These are phyloP conservation scores for Ailuropoda melanoleuca DNA, from an alignment of 2,113 vertebrate species.

Conservation along the genomic window DNA sequence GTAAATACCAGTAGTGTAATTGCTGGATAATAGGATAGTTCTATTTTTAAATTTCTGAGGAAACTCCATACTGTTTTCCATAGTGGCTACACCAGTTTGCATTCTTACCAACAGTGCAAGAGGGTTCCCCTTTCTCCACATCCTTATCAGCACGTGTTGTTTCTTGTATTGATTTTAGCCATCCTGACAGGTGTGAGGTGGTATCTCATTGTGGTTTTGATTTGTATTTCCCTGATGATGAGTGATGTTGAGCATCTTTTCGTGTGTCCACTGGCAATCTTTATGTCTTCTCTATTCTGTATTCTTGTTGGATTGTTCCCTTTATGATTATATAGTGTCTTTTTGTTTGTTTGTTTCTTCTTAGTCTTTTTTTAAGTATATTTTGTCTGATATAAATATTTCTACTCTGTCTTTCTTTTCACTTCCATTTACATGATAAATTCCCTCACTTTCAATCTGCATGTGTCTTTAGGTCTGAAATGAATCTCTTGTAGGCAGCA, in stretches of 20 bases:
- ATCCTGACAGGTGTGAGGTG: not conserved
- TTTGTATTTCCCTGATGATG: not conserved
- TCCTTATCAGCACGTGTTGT: not conserved
- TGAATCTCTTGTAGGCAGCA: not conserved
- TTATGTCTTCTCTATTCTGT: not conserved
- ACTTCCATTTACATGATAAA: not conserved
- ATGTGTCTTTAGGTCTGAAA: not conserved
- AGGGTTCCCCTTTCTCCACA: not conserved
- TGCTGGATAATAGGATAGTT: not conserved
- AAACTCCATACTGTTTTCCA: not conserved
- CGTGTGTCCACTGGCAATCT: not conserved
- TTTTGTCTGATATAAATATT: not conserved
- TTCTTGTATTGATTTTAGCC: not conserved
- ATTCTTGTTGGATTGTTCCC: not conserved
- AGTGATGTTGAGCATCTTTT: not conserved
- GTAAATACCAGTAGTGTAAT: not conserved
- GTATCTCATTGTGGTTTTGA: not conserved
- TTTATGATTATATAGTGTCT: not conserved
- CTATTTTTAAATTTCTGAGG: not conserved
- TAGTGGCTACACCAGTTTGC: not conserved
- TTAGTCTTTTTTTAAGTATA: not conserved
- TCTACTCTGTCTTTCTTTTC: not conserved
- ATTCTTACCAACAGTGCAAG: not conserved
- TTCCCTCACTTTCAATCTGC: not conserved
- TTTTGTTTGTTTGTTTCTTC: not conserved